phyloP scores from a whole-genome alignment of 2,888 invertebrate genomes.

The Cosmorhoe ocellata region DNA sequence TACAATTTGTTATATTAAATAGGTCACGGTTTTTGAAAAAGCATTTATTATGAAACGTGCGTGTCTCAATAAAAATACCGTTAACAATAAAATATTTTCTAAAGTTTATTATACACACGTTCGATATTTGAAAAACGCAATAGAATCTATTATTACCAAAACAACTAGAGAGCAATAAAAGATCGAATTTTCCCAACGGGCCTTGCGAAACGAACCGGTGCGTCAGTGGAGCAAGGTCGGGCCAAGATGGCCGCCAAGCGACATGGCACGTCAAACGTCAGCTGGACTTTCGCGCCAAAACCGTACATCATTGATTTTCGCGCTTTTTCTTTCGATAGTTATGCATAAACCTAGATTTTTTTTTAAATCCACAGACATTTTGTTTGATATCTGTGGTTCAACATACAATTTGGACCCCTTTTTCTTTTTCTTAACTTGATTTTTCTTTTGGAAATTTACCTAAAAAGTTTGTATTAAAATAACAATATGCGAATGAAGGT shows the following conservation, averaged over 20 bases:
- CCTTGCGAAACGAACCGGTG: conserved; percentile 68
- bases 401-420: no score
- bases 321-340: conserved; percentile 31
- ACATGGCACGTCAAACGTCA: conserved; percentile 68
- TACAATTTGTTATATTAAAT: not conserved
- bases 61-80: no score
- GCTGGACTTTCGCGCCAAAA: conserved; percentile 65
- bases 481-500: no score
- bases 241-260: conserved; percentile 65
- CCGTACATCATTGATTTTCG: conserved; percentile 49
- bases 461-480: no score
- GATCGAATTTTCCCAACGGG: conserved; percentile 68
- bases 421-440: no score
- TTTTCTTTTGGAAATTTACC: no score
- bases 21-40: conserved; percentile 1
- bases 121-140: no score
- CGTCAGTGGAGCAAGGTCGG: conserved; percentile 77
- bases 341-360: no score
- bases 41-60: conserved; percentile 5
- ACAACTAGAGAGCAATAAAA: conserved; percentile 38
- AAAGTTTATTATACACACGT: no score
- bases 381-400: no score
- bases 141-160: conserved; percentile 35
- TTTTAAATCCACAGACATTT: no score
- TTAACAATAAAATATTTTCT: no score